Conservation (phyloP, 2,113 vertebrate genomes). For the Zosterops borbonicus region DNA sequence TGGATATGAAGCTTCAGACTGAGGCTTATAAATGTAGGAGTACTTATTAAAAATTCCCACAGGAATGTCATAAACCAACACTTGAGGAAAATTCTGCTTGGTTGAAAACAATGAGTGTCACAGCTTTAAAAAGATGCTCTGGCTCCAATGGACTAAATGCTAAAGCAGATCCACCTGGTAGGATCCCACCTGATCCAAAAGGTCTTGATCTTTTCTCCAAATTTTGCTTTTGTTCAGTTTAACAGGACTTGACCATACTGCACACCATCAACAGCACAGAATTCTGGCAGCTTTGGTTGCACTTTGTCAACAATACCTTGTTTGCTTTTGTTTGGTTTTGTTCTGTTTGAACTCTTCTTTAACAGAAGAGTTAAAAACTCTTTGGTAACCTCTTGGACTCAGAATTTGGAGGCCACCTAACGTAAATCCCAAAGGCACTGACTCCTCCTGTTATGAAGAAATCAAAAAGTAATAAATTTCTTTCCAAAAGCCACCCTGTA, state of each 20-base stretch:
- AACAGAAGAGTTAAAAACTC: too few relatives aligned
- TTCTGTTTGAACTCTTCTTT: background rate
- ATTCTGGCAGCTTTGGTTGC: background rate
- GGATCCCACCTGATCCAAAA: background rate
- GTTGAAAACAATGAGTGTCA: background rate
- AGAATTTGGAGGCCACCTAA: background rate
- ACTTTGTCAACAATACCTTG: background rate
- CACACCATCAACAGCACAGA: background rate
- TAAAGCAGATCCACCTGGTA: background rate
- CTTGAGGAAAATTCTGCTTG: background rate
- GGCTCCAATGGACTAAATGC: background rate
- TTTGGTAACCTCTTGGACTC: background rate
- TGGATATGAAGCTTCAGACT: background rate
- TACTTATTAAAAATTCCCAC: background rate
- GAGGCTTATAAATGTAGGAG: background rate
- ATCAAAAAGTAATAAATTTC: background rate
- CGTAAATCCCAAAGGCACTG: background rate
- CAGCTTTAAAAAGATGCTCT: background rate
- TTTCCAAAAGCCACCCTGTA: background rate
- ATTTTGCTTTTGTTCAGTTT: background rate
- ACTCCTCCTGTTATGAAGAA: fast-evolving
- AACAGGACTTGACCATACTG: background rate
- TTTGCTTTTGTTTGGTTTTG: background rate
- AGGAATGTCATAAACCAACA: background rate
- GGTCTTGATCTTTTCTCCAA: background rate